phyloP scores from a whole-genome alignment of 64 coral and sea anemone genomes.

The Astreopora myriophthalma region DNA sequence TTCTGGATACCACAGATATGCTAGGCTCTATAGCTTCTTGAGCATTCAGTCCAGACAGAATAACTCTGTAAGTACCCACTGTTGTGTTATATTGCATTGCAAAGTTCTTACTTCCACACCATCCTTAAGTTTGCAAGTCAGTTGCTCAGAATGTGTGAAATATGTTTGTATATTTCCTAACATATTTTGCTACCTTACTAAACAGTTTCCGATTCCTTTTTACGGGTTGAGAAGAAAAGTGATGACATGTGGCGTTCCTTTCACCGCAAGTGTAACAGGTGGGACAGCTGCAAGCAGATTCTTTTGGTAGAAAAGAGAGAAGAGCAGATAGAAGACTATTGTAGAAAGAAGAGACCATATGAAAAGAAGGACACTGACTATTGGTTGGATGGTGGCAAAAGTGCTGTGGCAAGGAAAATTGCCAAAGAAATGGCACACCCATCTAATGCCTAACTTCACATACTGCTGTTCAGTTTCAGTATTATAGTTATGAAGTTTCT shows the following conservation, averaged over 20 bases:
- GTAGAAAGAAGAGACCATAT: not conserved
- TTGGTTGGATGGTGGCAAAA: not conserved
- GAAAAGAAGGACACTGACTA: not conserved
- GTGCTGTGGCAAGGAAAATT: not conserved
- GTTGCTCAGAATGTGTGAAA: not conserved
- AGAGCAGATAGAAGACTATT: not conserved
- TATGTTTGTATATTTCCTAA: not conserved
- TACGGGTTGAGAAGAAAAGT: slow-evolving; percentile 9
- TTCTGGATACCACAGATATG: not conserved
- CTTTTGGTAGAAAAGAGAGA: too few relatives aligned
- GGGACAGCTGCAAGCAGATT: too few relatives aligned
- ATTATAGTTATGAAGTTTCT: too few relatives aligned
- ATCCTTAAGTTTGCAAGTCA: not conserved
- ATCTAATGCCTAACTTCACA: not conserved
- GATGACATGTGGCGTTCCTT: not conserved
- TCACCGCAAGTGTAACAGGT: not conserved
- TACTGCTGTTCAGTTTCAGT: not conserved
- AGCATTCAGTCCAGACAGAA: not conserved
- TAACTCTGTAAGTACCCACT: not conserved
- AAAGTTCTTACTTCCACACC: not conserved
- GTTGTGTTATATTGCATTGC: not conserved
- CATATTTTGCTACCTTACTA: not conserved
- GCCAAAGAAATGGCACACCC: not conserved
- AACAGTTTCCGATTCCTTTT: not conserved
- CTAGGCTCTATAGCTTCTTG: not conserved